Evolutionary conservation across 2,797 vertebrate genomes (phyloP).

Genomic region (Silurus aristotelis): DNA sequence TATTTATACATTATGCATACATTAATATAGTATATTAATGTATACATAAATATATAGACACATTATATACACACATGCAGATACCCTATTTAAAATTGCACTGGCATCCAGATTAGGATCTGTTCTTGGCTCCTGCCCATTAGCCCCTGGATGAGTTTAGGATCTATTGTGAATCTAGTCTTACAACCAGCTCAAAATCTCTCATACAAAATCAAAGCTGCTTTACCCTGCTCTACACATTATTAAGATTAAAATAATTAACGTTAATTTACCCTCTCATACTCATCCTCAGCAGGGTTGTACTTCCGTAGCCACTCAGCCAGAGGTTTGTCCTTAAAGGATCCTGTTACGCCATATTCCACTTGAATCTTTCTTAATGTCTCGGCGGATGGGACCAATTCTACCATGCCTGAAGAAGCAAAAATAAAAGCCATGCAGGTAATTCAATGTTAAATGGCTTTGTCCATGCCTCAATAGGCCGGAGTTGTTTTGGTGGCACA

Average conservation of each 20-base stretch:
- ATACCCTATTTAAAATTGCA: too few relatives aligned
- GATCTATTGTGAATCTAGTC: too few relatives aligned
- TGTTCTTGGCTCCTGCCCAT: too few relatives aligned
- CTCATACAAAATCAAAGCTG: neutral
- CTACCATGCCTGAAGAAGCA: constrained; percentile 87
- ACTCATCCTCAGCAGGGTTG: constrained; percentile 96
- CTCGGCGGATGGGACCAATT: constrained; percentile 93
- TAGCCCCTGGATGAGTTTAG: too few relatives aligned
- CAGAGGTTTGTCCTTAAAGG: constrained; percentile 97
- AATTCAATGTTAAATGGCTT: too few relatives aligned
- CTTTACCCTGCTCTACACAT: neutral
- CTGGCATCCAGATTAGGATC: too few relatives aligned
- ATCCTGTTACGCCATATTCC: constrained; percentile 96
- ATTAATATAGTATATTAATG: too few relatives aligned
- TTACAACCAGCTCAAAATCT: too few relatives aligned
- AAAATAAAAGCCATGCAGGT: constrained; percentile 10
- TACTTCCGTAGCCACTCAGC: constrained; percentile 97
- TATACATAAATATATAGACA: too few relatives aligned
- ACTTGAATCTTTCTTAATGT: constrained; percentile 98
- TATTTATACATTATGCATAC: too few relatives aligned
- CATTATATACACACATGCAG: too few relatives aligned
- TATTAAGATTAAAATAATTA: neutral
- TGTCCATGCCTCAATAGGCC: too few relatives aligned
- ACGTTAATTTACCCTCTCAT: constrained; percentile 85
- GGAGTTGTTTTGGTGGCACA: neutral